phyloP scores from a whole-genome alignment of 2,888 invertebrate genomes.

The Crematogaster levior region DNA sequence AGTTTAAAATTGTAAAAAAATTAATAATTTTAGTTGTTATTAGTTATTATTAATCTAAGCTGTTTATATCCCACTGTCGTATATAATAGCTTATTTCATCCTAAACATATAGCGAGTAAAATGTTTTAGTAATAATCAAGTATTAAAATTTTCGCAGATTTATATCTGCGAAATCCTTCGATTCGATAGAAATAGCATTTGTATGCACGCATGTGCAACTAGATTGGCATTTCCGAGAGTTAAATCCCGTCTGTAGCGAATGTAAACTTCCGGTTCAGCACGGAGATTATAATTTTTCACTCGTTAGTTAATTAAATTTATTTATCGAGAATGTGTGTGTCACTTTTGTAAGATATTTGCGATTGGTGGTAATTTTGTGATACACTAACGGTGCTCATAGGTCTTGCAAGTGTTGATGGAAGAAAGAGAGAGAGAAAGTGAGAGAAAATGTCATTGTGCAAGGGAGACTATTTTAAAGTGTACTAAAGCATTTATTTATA shows the following conservation, averaged over 20 bases:
- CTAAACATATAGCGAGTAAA: constrained; percentile 10
- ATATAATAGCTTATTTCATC: constrained; percentile 27
- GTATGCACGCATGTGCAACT: constrained; percentile 12
- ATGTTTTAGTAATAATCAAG: constrained; percentile 10
- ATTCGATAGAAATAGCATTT: constrained; percentile 17
- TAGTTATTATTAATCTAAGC: not conserved
- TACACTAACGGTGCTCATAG: constrained; percentile 56
- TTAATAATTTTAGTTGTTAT: constrained; percentile 31
- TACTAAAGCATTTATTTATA: constrained; percentile 60
- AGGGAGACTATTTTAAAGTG: constrained; percentile 40
- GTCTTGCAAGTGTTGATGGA: constrained; percentile 35
- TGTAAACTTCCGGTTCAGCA: constrained; percentile 62
- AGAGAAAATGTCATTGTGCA: constrained; percentile 45
- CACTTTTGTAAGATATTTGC: constrained; percentile 42
- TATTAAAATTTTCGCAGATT: constrained; percentile 28
- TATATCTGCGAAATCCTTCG: constrained; percentile 16
- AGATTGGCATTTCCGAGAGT: constrained; percentile 34
- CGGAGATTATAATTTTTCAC: constrained; percentile 66
- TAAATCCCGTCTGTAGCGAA: constrained; percentile 40
- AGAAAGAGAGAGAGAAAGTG: not conserved
- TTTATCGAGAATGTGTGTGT: not conserved
- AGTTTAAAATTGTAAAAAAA: constrained; percentile 11
- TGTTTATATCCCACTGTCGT: constrained; percentile 12
- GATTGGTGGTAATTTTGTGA: constrained; percentile 57
- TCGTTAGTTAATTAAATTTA: constrained; percentile 39